These are phyloP conservation scores for Gobiocypris rarus DNA, from an alignment of 2,113 vertebrate genomes.

Conservation along the genomic window DNA sequence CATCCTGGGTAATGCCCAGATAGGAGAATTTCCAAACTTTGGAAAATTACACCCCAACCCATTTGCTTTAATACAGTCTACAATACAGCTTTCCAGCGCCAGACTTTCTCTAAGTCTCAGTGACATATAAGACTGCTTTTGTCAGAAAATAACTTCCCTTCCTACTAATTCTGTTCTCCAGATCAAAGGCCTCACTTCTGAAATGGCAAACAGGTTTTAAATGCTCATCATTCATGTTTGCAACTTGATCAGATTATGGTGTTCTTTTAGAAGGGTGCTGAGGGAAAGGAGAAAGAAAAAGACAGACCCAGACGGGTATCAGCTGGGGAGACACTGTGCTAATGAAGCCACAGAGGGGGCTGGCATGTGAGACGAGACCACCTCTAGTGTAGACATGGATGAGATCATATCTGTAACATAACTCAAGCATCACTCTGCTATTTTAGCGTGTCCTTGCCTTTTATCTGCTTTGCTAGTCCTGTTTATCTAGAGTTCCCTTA, in stretches of 20 bases:
- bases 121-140: conserved; percentile 46
- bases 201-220: conserved; percentile 57
- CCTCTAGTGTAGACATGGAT: background rate
- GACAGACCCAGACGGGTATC: conserved; percentile 64
- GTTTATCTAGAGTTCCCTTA: background rate
- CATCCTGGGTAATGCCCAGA: background rate
- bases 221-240: conserved; percentile 73
- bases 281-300: conserved; percentile 1
- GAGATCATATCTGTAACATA: background rate
- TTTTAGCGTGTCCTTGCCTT: background rate
- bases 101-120: conserved; percentile 5
- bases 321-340: conserved; percentile 66
- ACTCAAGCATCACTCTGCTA: background rate
- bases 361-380: background rate
- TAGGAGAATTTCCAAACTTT: background rate
- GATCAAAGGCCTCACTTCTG: conserved; percentile 65
- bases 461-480: background rate
- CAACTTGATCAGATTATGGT: conserved; percentile 52
- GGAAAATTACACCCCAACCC: background rate
- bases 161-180: conserved; percentile 53
- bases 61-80: background rate
- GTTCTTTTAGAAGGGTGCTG: background rate
- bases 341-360: conserved; percentile 71
- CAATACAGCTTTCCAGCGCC: conserved; percentile 18
- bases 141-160: conserved; percentile 59